Base-by-base conservation (phyloP, 2,797 vertebrate genomes). In the Scleropages formosus region DNA sequence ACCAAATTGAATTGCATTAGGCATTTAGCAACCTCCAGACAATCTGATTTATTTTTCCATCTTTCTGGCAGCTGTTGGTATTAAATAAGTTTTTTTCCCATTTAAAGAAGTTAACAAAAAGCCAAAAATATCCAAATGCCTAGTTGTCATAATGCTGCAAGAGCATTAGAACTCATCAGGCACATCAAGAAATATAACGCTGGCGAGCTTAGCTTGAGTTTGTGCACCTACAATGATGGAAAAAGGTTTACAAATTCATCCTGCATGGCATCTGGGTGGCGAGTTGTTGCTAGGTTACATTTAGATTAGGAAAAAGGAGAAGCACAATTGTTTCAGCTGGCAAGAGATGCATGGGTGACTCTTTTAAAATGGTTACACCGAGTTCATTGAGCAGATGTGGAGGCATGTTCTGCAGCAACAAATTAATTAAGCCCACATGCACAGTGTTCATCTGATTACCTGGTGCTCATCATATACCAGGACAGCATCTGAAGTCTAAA, bases 211-310 rank as follows among this genome's bases (percentile, higher is more conserved):
- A 67, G 31, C 73, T 73, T 74, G 75, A 77, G 75, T 72, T 78
- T 68, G 68, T 60, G 67, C 59, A 71, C 80, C 75, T 80, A 44
- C 4, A 8, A 67, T 15, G 60, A 63, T 74, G 46, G 75, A 53
- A 78, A 68, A 69, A 26, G 60, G 71, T 80, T 78, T 72, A 78
- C 75, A 84, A 77, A 82, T 78, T 60, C 70, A 79, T 80, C 69
- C 65, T 71, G 79, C 71, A 72, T 77, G 66, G 74, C 75, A 81
- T 79, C 73, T 75, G 72, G 64, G 65, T 61, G 49, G n/a, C n/a
- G n/a, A n/a, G n/a, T 78, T 80, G 85, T 85, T 86, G 83, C 85
- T 85, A 85, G 83, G 83, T 81, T 83, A 86, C 85, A 61, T 62
- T 60, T 69, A 68, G 75, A 58, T 75, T 72, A 15, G 27, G 9